Percentiles rank a stretch among this genome's conserved stretches.
Evolutionary conservation across 2,113 vertebrate genomes (phyloP).

Genomic region (Cettia cetti): DNA sequence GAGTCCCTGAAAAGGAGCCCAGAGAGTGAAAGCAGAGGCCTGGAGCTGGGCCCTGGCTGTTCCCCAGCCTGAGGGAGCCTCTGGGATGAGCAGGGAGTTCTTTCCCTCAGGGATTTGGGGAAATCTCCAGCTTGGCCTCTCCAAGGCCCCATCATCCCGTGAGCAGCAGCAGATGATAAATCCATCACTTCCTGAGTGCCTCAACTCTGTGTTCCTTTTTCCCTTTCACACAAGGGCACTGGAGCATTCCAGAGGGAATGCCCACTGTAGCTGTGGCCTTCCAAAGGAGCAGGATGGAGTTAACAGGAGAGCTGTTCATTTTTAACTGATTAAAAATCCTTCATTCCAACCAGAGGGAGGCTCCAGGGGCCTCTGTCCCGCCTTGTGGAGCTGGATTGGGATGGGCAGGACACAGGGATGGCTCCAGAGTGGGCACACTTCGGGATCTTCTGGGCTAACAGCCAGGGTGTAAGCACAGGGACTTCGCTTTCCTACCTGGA

Average conservation of each 20-base stretch:
- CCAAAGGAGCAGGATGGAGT: neutral
- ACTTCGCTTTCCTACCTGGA: neutral
- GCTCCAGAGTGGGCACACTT: neutral
- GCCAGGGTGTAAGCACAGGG: neutral
- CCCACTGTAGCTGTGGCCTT: neutral
- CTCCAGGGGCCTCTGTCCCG: neutral
- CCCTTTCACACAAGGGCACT: neutral
- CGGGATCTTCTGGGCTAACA: neutral
- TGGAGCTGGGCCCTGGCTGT: neutral
- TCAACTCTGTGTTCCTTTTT: neutral
- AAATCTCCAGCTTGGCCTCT: slow-evolving; percentile 6
- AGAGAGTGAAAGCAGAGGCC: neutral
- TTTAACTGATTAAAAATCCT: neutral
- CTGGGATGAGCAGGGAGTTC: slow-evolving; percentile 3
- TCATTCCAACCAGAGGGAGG: neutral
- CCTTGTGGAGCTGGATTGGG: neutral
- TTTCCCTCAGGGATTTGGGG: neutral
- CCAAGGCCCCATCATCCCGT: neutral
- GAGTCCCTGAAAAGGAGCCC: neutral
- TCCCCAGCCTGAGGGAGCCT: neutral
- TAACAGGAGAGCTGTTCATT: neutral
- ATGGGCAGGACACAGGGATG: neutral
- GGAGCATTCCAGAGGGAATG: neutral
- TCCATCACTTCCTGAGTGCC: neutral
- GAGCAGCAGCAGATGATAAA: slow-evolving; percentile 2